A percentile compares a stretch with the other conserved stretches of the same genome.
Evolutionary conservation across 2,113 vertebrate genomes (phyloP).

Genomic region (Ceyx melanurus): DNA sequence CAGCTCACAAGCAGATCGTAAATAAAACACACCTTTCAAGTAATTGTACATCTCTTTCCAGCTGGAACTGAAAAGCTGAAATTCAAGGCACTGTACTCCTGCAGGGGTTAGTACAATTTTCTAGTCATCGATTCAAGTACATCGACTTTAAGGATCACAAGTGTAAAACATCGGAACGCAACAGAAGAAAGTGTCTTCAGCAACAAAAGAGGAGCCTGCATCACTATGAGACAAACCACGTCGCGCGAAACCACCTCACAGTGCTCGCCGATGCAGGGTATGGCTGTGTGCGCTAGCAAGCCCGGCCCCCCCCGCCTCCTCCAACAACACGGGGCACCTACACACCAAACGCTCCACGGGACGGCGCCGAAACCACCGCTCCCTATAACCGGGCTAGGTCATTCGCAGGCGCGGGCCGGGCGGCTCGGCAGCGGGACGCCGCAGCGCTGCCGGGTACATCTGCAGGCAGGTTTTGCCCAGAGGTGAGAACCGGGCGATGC

Average conservation of each 20-base stretch:
- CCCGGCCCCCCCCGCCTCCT: conserved; percentile 16
- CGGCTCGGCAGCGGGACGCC: conserved; percentile 62
- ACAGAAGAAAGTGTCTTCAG: conserved; percentile 71
- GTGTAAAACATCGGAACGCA: conserved; percentile 44
- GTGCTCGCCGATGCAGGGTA: conserved; percentile 67
- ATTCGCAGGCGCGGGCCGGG: conserved; percentile 74
- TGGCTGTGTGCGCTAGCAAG: conserved; percentile 63
- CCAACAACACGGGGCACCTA: conserved; percentile 36
- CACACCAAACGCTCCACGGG: neutral
- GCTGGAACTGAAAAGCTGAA: conserved; percentile 72
- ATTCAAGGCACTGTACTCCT: conserved; percentile 91
- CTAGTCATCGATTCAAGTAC: conserved; percentile 69
- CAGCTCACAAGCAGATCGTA: conserved; percentile 49
- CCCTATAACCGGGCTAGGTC: conserved; percentile 61
- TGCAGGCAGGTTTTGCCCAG: conserved; percentile 69
- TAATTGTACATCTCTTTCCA: conserved; percentile 75
- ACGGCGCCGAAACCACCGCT: rapidly evolving
- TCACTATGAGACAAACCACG: neutral
- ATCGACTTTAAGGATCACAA: conserved; percentile 29
- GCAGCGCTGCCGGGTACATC: conserved; percentile 71
- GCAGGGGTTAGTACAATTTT: conserved; percentile 70
- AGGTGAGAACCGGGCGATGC: conserved; percentile 56
- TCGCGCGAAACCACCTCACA: conserved; percentile 73
- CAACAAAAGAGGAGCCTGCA: conserved; percentile 34
- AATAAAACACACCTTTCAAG: conserved; percentile 72